Conservation (phyloP, 2,888 invertebrate species). For the Acronicta aceris region DNA sequence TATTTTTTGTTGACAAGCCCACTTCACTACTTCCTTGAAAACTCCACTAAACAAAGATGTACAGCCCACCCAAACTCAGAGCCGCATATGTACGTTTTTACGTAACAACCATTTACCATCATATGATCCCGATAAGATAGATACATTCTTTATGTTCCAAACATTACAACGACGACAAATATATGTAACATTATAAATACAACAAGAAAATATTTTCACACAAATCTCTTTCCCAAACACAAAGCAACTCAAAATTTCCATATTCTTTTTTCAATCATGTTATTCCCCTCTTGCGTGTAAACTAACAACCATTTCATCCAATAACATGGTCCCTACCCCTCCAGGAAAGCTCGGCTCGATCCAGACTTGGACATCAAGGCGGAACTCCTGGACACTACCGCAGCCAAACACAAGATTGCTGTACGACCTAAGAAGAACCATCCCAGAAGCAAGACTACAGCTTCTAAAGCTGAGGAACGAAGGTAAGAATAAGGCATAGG, state of each 20-base stretch:
- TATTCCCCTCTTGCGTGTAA: constrained; percentile 38
- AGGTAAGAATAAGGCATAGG: constrained; percentile 57
- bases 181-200: background rate
- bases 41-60: too few relatives aligned
- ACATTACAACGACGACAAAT: background rate
- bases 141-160: background rate
- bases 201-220: background rate
- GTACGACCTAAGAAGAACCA: constrained; percentile 92
- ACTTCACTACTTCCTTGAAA: too few relatives aligned
- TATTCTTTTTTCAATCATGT: constrained; percentile 9
- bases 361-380: constrained; percentile 89
- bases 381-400: constrained; percentile 92
- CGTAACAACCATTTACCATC: constrained; percentile 25
- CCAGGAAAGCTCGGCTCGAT: constrained; percentile 89
- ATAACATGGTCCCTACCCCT: constrained; percentile 63
- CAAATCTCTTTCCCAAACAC: background rate
- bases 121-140: background rate
- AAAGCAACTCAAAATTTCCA: background rate
- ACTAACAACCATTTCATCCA: constrained; percentile 63
- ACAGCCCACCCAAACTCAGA: too few relatives aligned
- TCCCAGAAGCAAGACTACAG: constrained; percentile 70
- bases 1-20: too few relatives aligned
- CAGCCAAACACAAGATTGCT: constrained; percentile 93
- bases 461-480: constrained; percentile 47
- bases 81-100: background rate